Evolutionary conservation across 2,797 vertebrate species (phyloP).

Genomic region (Anguilla pacifica): DNA sequence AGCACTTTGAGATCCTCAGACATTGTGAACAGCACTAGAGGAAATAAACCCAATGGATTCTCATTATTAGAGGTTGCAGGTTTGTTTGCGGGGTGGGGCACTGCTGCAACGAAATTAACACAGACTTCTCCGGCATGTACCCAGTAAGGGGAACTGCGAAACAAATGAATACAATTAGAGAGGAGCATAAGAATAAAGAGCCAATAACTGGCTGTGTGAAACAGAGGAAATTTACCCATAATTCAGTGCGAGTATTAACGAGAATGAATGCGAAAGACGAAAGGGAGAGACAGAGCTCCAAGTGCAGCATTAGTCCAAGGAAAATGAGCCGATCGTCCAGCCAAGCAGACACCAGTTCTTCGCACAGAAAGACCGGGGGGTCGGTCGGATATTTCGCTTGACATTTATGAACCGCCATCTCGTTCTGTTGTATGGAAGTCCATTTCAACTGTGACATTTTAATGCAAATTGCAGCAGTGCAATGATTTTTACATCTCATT

Average conservation of each 20-base stretch:
- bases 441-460: constrained; percentile 63
- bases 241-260: constrained; percentile 41
- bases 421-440: constrained; percentile 53
- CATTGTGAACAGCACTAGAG: not conserved
- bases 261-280: constrained; percentile 48
- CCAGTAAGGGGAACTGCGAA: not conserved
- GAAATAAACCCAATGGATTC: not conserved
- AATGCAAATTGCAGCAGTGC: constrained; percentile 48
- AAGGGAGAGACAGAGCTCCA: constrained; percentile 52
- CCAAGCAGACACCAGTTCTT: constrained; percentile 61
- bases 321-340: constrained; percentile 63
- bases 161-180: not conserved
- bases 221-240: constrained; percentile 25
- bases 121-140: not conserved
- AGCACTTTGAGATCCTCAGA: not conserved
- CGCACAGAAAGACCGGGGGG: constrained; percentile 49
- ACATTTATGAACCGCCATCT: constrained; percentile 69
- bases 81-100: not conserved
- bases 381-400: constrained; percentile 62
- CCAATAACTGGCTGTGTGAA: not conserved
- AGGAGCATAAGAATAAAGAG: not conserved
- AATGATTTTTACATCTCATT: constrained; percentile 54
- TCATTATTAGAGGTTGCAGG: not conserved
- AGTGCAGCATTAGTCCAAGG: constrained; percentile 64
- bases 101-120: not conserved